Evolutionary conservation across 2,888 invertebrate genomes (phyloP), one percentile per base, ranked within the genome.

Genomic region (Theretra japonica): DNA sequence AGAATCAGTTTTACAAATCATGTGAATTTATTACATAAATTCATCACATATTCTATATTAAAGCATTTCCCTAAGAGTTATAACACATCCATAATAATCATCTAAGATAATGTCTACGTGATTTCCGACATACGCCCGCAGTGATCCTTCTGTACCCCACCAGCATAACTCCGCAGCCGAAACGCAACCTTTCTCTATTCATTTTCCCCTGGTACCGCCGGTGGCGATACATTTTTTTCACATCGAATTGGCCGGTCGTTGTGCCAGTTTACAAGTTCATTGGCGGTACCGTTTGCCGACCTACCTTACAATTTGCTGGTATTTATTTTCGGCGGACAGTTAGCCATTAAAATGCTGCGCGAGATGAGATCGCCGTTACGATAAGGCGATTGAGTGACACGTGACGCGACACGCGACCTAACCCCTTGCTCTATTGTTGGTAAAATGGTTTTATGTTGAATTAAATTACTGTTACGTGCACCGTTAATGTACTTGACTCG

Each of bases 281-380:
- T 89, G 90, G 78, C 89, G 88, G 82, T 92, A 93, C 93, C 94
- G 94, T 93, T 90, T 87, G 84, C 85, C 86, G 94, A 94, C 94
- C 94, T 93, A 94, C 93, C 93, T 93, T 90, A 93, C 90, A 91
- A 86, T 88, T 88, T 80, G 89, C 85, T 83, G 89, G 87, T 85
- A 89, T 89, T 90, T 89, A 88, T 89, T 90, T 89, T 86, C 87
- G 86, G 79, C 83, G 76, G 84, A 94, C 94, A 91, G 94, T 93
- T 93, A 94, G 87, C 86, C 87, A 91, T 92, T 92, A 90, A 90
- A 89, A 92, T 92, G 89, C 89, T 86, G 82, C 79, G 80, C 88
- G 80, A 89, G 86, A 88, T 85, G 86, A 86, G 87, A 90, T 90
- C 76, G 83, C 78, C 78, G 81, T 80, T 80, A 80, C 83, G 90